These are phyloP conservation scores for Rachycentron canadum DNA, from an alignment of 2,797 vertebrate species.

Conservation along the genomic window DNA sequence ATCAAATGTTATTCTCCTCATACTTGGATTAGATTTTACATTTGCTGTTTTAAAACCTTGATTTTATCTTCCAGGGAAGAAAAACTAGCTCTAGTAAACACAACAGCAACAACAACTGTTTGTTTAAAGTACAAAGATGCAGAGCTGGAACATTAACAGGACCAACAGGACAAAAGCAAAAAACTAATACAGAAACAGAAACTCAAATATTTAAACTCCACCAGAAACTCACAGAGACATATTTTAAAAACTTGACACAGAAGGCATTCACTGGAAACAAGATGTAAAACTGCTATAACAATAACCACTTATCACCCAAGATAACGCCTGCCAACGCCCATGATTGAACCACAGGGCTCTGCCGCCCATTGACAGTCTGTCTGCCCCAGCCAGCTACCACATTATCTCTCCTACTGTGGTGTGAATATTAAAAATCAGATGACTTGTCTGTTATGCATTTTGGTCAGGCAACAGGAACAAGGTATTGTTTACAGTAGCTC, in stretches of 20 bases:
- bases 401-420: background rate
- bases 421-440: background rate
- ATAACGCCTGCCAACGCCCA: slow-evolving; percentile 31
- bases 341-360: slow-evolving; percentile 16
- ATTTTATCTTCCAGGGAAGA: background rate
- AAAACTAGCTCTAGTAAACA: background rate
- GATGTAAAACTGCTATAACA: slow-evolving; percentile 2
- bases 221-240: background rate
- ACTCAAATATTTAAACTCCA: background rate
- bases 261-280: background rate
- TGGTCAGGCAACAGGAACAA: background rate
- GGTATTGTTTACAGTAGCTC: background rate
- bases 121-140: too few relatives aligned
- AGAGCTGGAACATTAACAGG: background rate
- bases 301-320: slow-evolving; percentile 11
- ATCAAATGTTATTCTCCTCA: background rate
- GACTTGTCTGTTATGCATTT: background rate
- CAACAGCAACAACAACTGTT: background rate
- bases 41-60: background rate
- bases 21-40: background rate
- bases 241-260: background rate
- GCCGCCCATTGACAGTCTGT: background rate
- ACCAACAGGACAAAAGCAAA: background rate
- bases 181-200: background rate
- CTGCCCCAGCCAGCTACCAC: background rate